Evolutionary conservation across 2,113 vertebrate species (phyloP).

Genomic region (Capra hircus): DNA sequence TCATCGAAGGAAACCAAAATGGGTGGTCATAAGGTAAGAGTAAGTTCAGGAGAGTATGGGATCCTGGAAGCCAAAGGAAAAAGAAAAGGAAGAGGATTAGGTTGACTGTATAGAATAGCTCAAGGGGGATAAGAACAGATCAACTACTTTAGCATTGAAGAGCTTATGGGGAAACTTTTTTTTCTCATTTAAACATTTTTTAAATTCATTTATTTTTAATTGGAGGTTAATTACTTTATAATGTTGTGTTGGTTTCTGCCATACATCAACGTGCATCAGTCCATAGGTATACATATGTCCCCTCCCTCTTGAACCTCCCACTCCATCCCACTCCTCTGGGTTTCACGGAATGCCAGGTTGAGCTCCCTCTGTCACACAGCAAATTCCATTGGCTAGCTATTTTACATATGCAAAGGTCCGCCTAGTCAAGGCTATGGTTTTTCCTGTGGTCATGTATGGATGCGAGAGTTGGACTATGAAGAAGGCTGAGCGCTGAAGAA

Average conservation of each 20-base stretch:
- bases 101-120: background rate
- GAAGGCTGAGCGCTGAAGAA: no score
- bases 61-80: background rate
- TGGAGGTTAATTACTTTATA: background rate
- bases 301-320: background rate
- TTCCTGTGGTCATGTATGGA: no score
- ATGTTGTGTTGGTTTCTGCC: background rate
- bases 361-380: background rate
- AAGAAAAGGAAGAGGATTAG: background rate
- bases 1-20: background rate
- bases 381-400: background rate
- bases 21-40: background rate
- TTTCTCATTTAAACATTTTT: background rate
- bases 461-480: no score
- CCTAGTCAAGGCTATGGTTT: no score
- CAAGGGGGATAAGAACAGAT: background rate
- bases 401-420: fast-evolving
- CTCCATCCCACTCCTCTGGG: background rate
- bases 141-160: background rate
- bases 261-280: background rate
- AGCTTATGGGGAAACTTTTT: background rate
- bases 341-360: fast-evolving
- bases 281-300: background rate
- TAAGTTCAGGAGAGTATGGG: background rate
- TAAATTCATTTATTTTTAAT: background rate